Base-by-base conservation (phyloP, 37 sponge, comb jelly and placozoan genomes). In the Beroe ovata region DNA sequence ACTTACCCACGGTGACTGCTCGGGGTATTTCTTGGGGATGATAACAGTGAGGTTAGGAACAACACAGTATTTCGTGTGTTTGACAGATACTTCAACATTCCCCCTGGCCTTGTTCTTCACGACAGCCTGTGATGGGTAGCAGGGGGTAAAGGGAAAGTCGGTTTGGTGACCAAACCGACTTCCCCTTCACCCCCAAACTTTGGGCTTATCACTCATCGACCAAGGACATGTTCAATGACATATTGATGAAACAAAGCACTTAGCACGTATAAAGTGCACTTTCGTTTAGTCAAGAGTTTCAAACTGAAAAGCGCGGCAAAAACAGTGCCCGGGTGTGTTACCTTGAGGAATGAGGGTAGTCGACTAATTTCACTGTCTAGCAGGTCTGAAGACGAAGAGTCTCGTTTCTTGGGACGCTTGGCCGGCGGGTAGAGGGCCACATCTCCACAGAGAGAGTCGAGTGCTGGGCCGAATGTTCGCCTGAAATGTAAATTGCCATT, bases 401-500 rank as follows among this genome's bases (percentile, higher is more conserved):
- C 84, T 16, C 84, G 26, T 40, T 77, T 77, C 84, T 77, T 77
- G 22, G 42, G 84, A n/a, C 84, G 41, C 29, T 77, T 77, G n/a
- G 84, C 84, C 1, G 84, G 84, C 0, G 84, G 84, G 47, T 77
- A 77, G 28, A 25, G 47, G 22, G 84, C 33, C 16, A 77, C 84
- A 77, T 77, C 54, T 4, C 84, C 84, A 35, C 33, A 36, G 35
- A 42, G 47, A 1, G 28, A 26, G 54, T 77, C 18, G 54, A 77
- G 54, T 26, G 38, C 84, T 14, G 38, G 47, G 33, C 84, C 84
- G 41, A 77, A 77, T 25, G 84, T 77, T 36, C 84, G 41, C 38
- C 84, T 77, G 54, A 39, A 77, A 18, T 62, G n/a, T n/a, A n/a
- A n/a, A n/a, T n/a, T n/a, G n/a, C n/a, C n/a, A n/a, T n/a, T n/a